Conservation (phyloP, 2,113 vertebrate species). For the Esox niger region DNA sequence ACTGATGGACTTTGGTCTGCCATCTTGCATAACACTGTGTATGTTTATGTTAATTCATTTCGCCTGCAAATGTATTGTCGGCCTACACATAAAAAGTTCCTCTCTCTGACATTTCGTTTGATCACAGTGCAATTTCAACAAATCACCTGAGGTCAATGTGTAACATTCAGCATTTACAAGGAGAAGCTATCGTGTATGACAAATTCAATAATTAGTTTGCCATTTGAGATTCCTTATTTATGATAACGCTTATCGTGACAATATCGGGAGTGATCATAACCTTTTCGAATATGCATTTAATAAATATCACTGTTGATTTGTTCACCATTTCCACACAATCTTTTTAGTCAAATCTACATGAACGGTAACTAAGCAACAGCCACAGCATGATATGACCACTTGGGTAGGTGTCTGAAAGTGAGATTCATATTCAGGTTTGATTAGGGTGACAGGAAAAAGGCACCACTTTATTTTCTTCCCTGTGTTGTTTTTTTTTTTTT, state of each 20-base stretch:
- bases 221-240: neutral
- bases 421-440: slow-evolving; percentile 38
- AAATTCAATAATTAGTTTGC: slow-evolving; percentile 4
- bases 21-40: neutral
- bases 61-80: neutral
- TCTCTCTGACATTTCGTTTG: neutral
- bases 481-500: slow-evolving; percentile 34
- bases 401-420: slow-evolving; percentile 12
- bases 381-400: slow-evolving; percentile 22
- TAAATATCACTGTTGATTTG: slow-evolving; percentile 48
- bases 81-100: neutral
- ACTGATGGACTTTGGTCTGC: neutral
- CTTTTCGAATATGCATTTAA: slow-evolving; percentile 49
- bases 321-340: slow-evolving; percentile 11
- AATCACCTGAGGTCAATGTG: neutral
- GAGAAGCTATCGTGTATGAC: neutral
- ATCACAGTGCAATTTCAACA: neutral
- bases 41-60: neutral
- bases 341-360: slow-evolving; percentile 2
- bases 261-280: slow-evolving; percentile 37
- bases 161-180: neutral
- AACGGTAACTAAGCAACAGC: slow-evolving; percentile 48
- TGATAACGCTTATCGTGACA: slow-evolving; percentile 16
- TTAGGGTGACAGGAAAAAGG: slow-evolving; percentile 31
- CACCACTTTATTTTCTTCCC: slow-evolving; percentile 24